Evolutionary conservation across 1,140 invertebrate species (phyloP).

Genomic region (Pseudoatta argentina): DNA sequence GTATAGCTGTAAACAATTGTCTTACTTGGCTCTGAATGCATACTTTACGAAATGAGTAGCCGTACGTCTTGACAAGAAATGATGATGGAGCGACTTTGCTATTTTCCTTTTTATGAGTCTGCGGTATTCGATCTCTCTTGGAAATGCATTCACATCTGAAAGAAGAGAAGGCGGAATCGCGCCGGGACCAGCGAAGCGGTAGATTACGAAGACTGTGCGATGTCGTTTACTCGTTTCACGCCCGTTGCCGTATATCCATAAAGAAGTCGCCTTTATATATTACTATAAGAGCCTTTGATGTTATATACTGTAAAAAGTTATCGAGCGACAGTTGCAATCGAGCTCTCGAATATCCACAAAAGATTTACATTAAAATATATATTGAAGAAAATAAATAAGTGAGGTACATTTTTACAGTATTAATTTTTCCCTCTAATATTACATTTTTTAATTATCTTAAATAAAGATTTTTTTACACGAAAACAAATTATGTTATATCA

Average conservation of each 20-base stretch:
- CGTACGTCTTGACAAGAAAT: constrained; percentile 22
- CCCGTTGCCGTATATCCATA: constrained; percentile 9
- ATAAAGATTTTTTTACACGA: neutral
- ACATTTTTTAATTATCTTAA: neutral
- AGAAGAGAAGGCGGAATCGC: constrained; percentile 40
- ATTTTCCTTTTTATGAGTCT: constrained; percentile 41
- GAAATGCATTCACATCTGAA: constrained; percentile 59
- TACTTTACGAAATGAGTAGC: neutral
- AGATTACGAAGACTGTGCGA: constrained; percentile 26
- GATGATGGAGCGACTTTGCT: constrained; percentile 31
- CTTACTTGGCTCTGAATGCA: neutral
- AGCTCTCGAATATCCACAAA: neutral
- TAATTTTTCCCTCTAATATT: neutral
- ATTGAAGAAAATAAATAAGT: neutral
- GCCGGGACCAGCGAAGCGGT: neutral
- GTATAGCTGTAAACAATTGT: neutral
- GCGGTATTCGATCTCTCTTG: constrained; percentile 38
- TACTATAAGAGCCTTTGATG: neutral
- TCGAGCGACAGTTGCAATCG: constrained; percentile 5
- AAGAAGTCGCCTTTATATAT: constrained; percentile 41
- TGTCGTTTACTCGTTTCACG: constrained; percentile 4
- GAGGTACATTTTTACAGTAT: neutral
- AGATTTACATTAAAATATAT: neutral
- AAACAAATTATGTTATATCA: too few species aligned
- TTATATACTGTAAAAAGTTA: neutral